Conservation (phyloP, 1,140 invertebrate species). For the Nymphalis io region DNA sequence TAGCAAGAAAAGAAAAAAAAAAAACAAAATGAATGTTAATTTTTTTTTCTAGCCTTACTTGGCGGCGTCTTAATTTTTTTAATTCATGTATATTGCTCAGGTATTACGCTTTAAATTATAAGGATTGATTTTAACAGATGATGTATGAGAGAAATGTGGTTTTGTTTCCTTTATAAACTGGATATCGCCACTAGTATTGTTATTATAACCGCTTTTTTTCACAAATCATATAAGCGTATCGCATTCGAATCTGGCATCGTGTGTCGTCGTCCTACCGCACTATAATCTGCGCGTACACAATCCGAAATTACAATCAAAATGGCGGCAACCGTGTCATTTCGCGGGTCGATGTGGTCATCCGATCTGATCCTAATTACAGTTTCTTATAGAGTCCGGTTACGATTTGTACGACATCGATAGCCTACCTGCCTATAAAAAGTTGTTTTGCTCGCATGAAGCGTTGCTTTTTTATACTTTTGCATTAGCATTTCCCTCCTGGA, state of each 20-base stretch:
- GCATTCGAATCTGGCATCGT: conserved; percentile 24
- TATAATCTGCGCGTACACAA: conserved; percentile 61
- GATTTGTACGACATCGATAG: conserved; percentile 43
- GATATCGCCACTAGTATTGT: background rate
- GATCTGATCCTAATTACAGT: conserved; percentile 52
- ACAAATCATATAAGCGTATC: background rate
- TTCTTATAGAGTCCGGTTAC: conserved; percentile 46
- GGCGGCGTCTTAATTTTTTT: too few relatives aligned
- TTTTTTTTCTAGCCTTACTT: too few relatives aligned
- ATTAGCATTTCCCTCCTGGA: background rate
- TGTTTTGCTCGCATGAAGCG: conserved; percentile 18
- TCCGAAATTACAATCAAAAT: conserved; percentile 56
- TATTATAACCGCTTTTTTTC: background rate
- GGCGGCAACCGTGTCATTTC: conserved; percentile 64
- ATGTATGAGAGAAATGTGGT: too few relatives aligned
- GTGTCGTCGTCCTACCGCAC: conserved; percentile 42
- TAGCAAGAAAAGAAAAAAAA: too few relatives aligned
- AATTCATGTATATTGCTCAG: too few relatives aligned
- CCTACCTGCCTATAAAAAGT: conserved; percentile 25
- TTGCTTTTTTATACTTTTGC: conserved; percentile 8
- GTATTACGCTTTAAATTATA: too few relatives aligned
- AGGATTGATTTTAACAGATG: too few relatives aligned
- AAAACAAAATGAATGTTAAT: too few relatives aligned
- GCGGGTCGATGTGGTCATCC: conserved; percentile 46
- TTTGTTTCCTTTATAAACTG: background rate